phyloP scores from a whole-genome alignment of 1,140 invertebrate genomes.

The Bombus pyrosoma region DNA sequence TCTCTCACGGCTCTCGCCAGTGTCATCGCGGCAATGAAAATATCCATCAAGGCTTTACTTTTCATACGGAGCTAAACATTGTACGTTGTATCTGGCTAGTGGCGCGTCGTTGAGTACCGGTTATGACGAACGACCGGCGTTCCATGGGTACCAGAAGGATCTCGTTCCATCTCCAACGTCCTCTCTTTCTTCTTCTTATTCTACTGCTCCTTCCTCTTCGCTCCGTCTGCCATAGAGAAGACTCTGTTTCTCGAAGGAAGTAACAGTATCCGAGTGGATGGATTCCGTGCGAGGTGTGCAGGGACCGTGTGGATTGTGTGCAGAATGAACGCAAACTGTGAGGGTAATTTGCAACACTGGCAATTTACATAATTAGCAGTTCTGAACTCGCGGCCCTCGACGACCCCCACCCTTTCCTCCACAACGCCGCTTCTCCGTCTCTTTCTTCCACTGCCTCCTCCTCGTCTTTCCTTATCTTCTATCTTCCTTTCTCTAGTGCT shows the following conservation, averaged over 20 bases:
- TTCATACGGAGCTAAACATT: slow-evolving; percentile 35
- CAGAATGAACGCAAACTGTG: slow-evolving; percentile 82
- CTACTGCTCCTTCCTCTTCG: not conserved
- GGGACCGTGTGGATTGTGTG: slow-evolving; percentile 79
- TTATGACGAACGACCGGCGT: slow-evolving; percentile 62
- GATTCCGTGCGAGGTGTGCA: slow-evolving; percentile 76
- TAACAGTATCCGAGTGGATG: slow-evolving; percentile 79
- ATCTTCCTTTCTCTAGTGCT: not conserved
- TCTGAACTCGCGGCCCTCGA: slow-evolving; percentile 76
- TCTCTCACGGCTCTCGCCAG: not conserved
- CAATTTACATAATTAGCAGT: slow-evolving; percentile 84
- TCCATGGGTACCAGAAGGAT: slow-evolving; percentile 35
- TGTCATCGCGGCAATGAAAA: slow-evolving; percentile 29
- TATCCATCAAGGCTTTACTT: slow-evolving; percentile 19
- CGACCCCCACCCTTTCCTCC: slow-evolving; percentile 39
- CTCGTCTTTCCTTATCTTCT: not conserved
- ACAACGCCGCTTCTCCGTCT: not conserved
- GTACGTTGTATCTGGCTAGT: slow-evolving; percentile 45
- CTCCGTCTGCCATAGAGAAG: not conserved
- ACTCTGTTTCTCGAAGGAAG: slow-evolving; percentile 68
- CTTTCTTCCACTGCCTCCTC: not conserved
- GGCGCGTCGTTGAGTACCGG: slow-evolving; percentile 62
- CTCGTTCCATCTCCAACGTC: slow-evolving; percentile 43
- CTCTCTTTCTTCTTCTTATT: slow-evolving; percentile 10
- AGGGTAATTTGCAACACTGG: slow-evolving; percentile 83